These are phyloP conservation scores for Circaetus cinerascens DNA, from an alignment of 2,113 vertebrate genomes.

Conservation along the genomic window DNA sequence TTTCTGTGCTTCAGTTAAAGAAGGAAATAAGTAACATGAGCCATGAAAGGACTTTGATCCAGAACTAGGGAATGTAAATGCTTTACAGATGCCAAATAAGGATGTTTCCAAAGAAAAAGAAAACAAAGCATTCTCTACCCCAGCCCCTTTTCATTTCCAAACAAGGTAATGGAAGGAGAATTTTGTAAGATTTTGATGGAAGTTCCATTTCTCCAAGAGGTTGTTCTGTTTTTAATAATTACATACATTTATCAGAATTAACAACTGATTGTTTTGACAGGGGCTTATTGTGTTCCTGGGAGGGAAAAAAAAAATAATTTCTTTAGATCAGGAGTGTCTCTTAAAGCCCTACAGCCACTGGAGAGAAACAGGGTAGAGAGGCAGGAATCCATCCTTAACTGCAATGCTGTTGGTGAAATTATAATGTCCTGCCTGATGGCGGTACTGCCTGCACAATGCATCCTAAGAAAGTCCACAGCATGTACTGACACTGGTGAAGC, in stretches of 20 bases:
- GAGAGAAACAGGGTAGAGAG: background rate
- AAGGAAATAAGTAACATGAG: constrained; percentile 67
- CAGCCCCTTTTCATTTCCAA: constrained; percentile 30
- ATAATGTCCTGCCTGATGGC: background rate
- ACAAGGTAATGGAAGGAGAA: constrained; percentile 30
- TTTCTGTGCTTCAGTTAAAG: constrained; percentile 34
- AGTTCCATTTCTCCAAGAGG: background rate
- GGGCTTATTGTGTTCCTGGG: background rate
- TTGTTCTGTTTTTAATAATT: constrained; percentile 16
- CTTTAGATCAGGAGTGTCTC: background rate
- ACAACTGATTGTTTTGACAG: background rate
- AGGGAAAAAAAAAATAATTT: background rate
- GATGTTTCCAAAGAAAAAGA: constrained; percentile 55
- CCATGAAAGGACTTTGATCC: constrained; percentile 62
- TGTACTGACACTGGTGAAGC: fast-evolving
- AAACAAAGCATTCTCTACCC: constrained; percentile 31
- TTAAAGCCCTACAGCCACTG: background rate
- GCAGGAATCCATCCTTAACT: background rate
- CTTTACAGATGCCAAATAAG: constrained; percentile 71
- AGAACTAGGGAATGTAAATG: constrained; percentile 66
- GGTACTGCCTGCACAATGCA: background rate
- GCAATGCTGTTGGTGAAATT: background rate
- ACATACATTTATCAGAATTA: background rate
- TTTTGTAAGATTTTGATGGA: background rate
- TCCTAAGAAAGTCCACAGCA: background rate